phyloP scores from a whole-genome alignment of 2,888 invertebrate species.

The Conus canariensis region DNA sequence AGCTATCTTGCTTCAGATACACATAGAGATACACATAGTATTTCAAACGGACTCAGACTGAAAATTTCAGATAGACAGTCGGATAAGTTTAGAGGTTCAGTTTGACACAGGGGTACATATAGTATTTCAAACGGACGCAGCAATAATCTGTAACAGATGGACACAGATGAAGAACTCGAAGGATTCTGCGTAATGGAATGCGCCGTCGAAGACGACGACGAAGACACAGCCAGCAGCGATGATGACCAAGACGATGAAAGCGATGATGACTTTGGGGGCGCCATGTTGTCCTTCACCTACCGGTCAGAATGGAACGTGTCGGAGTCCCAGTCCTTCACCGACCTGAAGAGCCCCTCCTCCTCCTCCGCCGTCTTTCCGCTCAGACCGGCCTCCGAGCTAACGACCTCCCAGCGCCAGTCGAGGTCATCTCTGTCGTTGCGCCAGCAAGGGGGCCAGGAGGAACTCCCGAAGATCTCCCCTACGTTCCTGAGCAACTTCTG shows the following conservation, averaged over 20 bases:
- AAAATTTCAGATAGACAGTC: no score
- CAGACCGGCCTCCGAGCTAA: background rate
- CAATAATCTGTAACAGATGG: conserved; percentile 5
- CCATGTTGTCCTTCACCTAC: background rate
- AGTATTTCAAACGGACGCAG: no score
- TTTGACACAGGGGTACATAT: no score
- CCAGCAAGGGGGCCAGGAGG: no score
- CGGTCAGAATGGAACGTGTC: conserved; percentile 12
- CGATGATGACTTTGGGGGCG: background rate
- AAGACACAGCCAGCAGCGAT: background rate
- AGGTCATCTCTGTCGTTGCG: background rate
- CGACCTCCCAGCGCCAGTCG: background rate
- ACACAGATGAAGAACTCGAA: conserved; percentile 34
- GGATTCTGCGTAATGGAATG: background rate
- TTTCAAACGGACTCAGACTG: no score
- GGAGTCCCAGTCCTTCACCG: conserved; percentile 11
- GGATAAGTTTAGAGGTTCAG: no score
- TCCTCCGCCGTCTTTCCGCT: background rate
- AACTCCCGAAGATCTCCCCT: no score
- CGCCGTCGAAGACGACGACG: background rate
- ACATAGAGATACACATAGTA: no score
- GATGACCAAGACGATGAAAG: background rate
- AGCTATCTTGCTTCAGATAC: no score
- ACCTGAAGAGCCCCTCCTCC: background rate
- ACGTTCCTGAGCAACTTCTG: no score